Conservation (phyloP, 2,113 vertebrate species). For the Glaucidium brasilianum region DNA sequence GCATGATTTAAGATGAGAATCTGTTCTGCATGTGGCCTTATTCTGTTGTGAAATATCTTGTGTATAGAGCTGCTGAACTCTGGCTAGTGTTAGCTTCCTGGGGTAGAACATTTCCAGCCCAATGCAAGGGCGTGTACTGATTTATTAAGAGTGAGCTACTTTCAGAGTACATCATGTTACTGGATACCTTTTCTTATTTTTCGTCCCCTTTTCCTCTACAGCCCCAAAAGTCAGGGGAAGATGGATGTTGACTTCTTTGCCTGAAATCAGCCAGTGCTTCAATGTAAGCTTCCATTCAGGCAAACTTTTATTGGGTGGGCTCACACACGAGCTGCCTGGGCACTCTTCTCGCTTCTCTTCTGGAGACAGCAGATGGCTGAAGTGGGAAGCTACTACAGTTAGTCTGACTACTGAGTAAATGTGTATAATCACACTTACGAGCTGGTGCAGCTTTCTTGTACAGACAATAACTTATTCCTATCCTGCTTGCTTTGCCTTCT, state of each 20-base stretch:
- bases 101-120: background rate
- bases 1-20: background rate
- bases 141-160: background rate
- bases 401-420: conserved; percentile 48
- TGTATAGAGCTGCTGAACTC: background rate
- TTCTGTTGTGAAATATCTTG: background rate
- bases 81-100: background rate
- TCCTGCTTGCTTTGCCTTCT: background rate
- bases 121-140: accelerated
- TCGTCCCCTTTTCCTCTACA: background rate
- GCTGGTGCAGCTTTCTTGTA: conserved; percentile 10
- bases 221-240: background rate
- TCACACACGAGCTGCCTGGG: background rate
- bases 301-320: background rate
- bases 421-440: background rate
- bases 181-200: background rate
- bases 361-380: conserved; percentile 49
- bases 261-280: background rate
- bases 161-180: background rate
- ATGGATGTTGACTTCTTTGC: background rate
- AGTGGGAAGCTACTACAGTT: conserved; percentile 56
- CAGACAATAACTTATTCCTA: conserved; percentile 34
- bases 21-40: background rate
- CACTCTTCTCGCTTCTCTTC: background rate
- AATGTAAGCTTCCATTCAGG: background rate